A percentile compares a stretch with the other conserved stretches of the same genome.
phyloP scores from a whole-genome alignment of 64 coral and sea anemone species.

The Montipora capricornis region DNA sequence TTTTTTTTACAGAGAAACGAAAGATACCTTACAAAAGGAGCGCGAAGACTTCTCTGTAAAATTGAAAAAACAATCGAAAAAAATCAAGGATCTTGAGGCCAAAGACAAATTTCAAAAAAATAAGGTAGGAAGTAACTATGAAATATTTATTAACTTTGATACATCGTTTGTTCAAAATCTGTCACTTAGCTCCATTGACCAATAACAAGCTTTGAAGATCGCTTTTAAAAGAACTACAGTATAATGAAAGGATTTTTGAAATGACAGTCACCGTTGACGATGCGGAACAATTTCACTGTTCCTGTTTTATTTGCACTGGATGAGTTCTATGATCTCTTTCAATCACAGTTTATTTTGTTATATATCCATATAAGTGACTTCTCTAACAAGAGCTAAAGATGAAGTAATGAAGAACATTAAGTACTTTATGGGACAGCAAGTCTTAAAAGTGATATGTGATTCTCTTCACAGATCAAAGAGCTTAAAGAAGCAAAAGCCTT shows the following conservation, averaged over 20 bases:
- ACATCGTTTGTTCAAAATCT: no score
- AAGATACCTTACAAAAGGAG: background rate
- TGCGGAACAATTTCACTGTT: no score
- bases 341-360: no score
- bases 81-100: background rate
- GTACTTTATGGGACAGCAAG: background rate
- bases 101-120: background rate
- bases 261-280: no score
- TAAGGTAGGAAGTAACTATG: background rate
- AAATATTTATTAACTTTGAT: background rate
- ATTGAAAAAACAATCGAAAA: background rate
- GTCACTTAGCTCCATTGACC: no score
- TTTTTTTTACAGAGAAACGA: background rate
- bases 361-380: no score
- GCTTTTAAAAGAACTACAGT: no score
- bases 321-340: no score
- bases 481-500: background rate
- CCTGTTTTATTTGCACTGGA: no score
- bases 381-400: no score
- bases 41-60: background rate
- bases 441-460: background rate
- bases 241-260: no score
- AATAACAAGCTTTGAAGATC: no score
- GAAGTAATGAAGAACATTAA: background rate
- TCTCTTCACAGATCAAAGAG: background rate